phyloP scores from a whole-genome alignment of 2,113 vertebrate species.

The Bostrychus sinensis region DNA sequence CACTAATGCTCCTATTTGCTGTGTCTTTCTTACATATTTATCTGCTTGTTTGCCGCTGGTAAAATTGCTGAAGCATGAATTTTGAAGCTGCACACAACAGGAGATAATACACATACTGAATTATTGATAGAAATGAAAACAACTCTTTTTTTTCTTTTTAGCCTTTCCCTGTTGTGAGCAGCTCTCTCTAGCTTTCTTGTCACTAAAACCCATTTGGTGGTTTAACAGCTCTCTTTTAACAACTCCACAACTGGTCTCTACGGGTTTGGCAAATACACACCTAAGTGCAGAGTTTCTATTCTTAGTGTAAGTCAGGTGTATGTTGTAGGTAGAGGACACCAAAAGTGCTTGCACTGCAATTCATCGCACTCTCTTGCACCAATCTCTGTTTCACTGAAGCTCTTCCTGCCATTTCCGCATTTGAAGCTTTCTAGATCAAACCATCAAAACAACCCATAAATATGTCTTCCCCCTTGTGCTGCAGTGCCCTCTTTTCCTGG shows the following conservation, averaged over 20 bases:
- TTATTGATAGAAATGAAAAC: slow-evolving; percentile 72
- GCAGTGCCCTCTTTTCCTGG: slow-evolving; percentile 43
- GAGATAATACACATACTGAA: slow-evolving; percentile 67
- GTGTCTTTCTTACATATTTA: slow-evolving; percentile 1
- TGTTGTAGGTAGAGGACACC: slow-evolving; percentile 33
- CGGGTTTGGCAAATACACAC: slow-evolving; percentile 19
- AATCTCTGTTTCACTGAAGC: slow-evolving; percentile 4
- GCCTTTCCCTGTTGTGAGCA: slow-evolving; percentile 22
- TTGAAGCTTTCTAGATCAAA: slow-evolving; percentile 30
- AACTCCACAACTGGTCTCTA: slow-evolving; percentile 17
- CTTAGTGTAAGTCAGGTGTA: slow-evolving; percentile 1
- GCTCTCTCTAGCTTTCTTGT: background rate
- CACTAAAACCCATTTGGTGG: slow-evolving; percentile 21
- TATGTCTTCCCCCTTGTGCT: slow-evolving; percentile 23
- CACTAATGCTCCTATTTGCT: slow-evolving; percentile 26
- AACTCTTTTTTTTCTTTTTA: slow-evolving; percentile 42
- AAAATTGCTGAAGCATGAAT: slow-evolving; percentile 62
- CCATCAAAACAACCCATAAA: slow-evolving; percentile 35
- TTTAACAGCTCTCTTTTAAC: slow-evolving; percentile 51
- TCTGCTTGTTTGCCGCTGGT: slow-evolving; percentile 29
- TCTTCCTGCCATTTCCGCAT: slow-evolving; percentile 27
- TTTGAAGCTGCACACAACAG: slow-evolving; percentile 57
- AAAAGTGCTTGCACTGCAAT: slow-evolving; percentile 44
- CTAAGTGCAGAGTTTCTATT: slow-evolving; percentile 6
- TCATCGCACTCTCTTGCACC: slow-evolving; percentile 30